Percentiles rank a stretch among this genome's conserved stretches.
phyloP scores from a whole-genome alignment of 2,888 invertebrate species.

The Trissoscelio sp. region DNA sequence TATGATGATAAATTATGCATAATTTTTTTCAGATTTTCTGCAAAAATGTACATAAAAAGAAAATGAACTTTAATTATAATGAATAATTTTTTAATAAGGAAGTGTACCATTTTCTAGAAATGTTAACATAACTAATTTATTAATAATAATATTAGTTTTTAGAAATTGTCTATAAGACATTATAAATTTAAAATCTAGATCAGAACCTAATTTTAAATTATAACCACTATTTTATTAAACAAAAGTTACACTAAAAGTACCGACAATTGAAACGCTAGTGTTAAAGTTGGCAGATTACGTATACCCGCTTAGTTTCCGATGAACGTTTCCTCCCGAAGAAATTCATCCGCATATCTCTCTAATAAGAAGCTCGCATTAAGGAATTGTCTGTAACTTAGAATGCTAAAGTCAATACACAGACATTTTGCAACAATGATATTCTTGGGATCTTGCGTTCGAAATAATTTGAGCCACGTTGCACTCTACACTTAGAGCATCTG shows the following conservation, averaged over 20 bases:
- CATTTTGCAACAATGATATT: conserved; percentile 35
- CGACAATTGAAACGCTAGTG: no score
- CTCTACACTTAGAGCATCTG: conserved; percentile 32
- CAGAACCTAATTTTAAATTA: no score
- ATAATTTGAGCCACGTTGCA: conserved; percentile 60
- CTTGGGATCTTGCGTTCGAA: conserved; percentile 21
- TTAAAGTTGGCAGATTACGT: conserved; percentile 18
- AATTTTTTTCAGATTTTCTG: neutral
- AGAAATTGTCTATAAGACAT: no score
- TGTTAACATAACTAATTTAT: no score
- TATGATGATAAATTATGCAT: neutral
- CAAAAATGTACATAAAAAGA: neutral
- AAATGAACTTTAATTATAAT: no score
- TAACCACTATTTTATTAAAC: no score
- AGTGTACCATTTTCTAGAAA: no score
- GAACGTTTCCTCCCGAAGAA: conserved; percentile 2
- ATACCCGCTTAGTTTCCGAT: conserved; percentile 14
- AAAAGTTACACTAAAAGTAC: no score
- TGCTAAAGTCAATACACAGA: conserved; percentile 44
- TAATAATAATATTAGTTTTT: no score
- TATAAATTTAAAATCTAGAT: no score
- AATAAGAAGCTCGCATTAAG: conserved; percentile 26
- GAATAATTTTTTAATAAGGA: no score
- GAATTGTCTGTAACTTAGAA: conserved; percentile 43
- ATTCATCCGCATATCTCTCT: conserved; percentile 3